Percentiles rank a stretch among this genome's conserved stretches.
phyloP scores from a whole-genome alignment of 2,113 vertebrate genomes.

The Naja naja region DNA sequence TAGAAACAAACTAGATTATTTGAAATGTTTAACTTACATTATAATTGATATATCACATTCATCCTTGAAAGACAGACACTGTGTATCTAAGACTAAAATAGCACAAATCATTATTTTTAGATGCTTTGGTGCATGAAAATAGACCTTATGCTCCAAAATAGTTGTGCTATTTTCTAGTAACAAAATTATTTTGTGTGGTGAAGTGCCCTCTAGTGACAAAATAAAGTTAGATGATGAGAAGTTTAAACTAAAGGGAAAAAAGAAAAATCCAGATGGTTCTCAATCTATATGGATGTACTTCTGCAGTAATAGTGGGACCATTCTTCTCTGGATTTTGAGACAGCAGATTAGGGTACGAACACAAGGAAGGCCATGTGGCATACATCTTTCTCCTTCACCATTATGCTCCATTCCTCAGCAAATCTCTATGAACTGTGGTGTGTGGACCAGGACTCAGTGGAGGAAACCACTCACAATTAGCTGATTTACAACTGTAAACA shows the following conservation, averaged over 20 bases:
- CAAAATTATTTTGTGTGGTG: constrained; percentile 60
- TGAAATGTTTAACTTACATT: background rate
- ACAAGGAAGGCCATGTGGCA: background rate
- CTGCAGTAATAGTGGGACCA: background rate
- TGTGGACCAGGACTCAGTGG: background rate
- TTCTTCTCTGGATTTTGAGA: background rate
- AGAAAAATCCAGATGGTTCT: background rate
- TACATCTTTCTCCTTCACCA: background rate
- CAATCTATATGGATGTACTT: background rate
- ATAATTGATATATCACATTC: background rate
- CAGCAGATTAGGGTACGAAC: background rate
- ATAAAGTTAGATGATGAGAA: constrained; percentile 42
- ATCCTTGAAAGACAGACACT: background rate
- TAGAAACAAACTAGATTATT: background rate
- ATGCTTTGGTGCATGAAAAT: background rate
- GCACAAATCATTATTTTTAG: background rate
- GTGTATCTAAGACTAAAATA: background rate
- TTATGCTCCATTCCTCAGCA: background rate
- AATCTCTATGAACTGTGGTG: background rate
- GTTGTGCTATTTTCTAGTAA: constrained; percentile 32
- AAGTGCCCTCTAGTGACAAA: constrained; percentile 78
- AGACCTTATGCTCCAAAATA: constrained; percentile 20
- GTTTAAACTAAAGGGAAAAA: background rate
- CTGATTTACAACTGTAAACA: background rate
- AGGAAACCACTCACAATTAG: background rate